A percentile compares a stretch with the other conserved stretches of the same genome.
Conservation (phyloP, 2,888 invertebrate species). For the Nipponacmea schrenckii region DNA sequence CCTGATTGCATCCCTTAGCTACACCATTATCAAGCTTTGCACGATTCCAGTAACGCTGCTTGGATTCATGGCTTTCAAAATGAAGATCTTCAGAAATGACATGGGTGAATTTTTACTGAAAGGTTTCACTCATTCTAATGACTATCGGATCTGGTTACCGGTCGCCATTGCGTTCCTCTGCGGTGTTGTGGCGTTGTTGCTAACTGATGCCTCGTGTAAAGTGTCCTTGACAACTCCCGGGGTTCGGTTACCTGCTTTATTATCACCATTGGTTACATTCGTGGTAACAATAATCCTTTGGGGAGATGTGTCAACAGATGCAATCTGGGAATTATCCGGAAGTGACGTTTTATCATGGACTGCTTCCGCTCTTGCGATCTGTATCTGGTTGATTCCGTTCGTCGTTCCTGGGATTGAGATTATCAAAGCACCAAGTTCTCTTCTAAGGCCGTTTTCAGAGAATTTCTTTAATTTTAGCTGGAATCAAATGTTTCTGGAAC, state of each 20-base stretch:
- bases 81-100: conserved; percentile 34
- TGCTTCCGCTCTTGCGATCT: conserved; percentile 32
- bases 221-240: conserved; percentile 36
- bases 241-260: conserved; percentile 33
- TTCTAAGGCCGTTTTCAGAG: conserved; percentile 38
- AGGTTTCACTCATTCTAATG: conserved; percentile 30
- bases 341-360: conserved; percentile 33
- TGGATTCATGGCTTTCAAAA: conserved; percentile 35
- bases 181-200: conserved; percentile 32
- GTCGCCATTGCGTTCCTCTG: conserved; percentile 30
- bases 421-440: conserved; percentile 16
- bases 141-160: conserved; percentile 34
- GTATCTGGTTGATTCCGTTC: conserved; percentile 35
- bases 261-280: conserved; percentile 35
- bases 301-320: conserved; percentile 29
- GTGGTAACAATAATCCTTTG: conserved; percentile 33
- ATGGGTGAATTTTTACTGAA: conserved; percentile 25
- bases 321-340: conserved; percentile 34
- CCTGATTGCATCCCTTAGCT: conserved; percentile 37
- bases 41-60: conserved; percentile 30
- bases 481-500: conserved; percentile 38
- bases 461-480: conserved; percentile 36
- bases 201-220: conserved; percentile 33
- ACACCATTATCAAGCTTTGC: conserved; percentile 34
- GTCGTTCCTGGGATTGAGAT: conserved; percentile 22